Base-by-base conservation (phyloP, 2,797 vertebrate species). In the Harpagifer antarcticus region DNA sequence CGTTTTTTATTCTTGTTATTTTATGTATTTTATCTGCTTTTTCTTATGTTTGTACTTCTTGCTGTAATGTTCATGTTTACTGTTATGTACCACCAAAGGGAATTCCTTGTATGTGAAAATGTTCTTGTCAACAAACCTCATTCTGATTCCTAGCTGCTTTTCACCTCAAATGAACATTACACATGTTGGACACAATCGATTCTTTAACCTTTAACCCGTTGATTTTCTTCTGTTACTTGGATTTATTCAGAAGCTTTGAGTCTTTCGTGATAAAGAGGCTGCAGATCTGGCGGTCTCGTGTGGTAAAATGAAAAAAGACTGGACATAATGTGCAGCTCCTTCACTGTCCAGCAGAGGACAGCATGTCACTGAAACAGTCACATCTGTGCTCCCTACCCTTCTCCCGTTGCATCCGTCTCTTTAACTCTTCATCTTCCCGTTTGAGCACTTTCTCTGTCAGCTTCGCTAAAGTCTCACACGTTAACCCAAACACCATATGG, bases 291-390 rank as follows among this genome's bases (percentile, higher is more conserved):
- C 81, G 70, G 45, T 57, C 79, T 47, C 76, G 76, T 17, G 89
- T 86, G 91, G 80, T 5, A 27, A 62, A 17, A 63, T 16, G n/a
- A 27, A 20, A 52, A 42, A 20, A 15, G 5, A 9, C n/a, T 1
- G 0, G 0, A 0, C 1, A 40, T 15, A 17, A 17, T 42, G 9
- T 13, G 1, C 43, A 61, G 5, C 56, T 8, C 8, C 11, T 5
- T 15, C 15, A 8, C 1, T 49, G 49, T 74, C 88, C 93, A 93
- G 75, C 78, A 93, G 92, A 75, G 89, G 87, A 17, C 91, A 86
- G 88, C 78, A 86, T 37, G 33, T 16, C 23, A 57, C 76, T 72
- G 59, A 76, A 1, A 48, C 14, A 44, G 44, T 14, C 53, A 17
- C 23, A 14, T 45, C 20, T 63, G 27, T 62, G 9, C 23, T 17